Base-by-base conservation (phyloP, 2,888 invertebrate genomes). In the Labia minor region DNA sequence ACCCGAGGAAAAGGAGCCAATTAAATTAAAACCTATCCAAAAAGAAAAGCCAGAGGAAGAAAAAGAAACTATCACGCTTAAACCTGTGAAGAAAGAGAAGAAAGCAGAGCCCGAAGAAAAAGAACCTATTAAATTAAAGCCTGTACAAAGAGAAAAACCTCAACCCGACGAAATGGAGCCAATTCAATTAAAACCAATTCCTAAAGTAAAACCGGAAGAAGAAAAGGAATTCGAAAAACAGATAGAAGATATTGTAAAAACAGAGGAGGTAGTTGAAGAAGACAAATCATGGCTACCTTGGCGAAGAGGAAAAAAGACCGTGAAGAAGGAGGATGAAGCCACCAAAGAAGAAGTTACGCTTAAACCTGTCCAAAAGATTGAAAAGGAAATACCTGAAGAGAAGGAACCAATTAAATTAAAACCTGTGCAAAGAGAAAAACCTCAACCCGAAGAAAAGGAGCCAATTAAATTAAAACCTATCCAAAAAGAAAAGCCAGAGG, bases 401-500 rank as follows among this genome's bases (percentile, higher is more conserved):
- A n/a, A n/a, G n/a, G n/a, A n/a, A n/a, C n/a, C n/a, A n/a, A n/a
- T n/a, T n/a, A n/a, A n/a, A n/a, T n/a, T n/a, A n/a, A n/a, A n/a
- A n/a, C n/a, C n/a, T n/a, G n/a, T n/a, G n/a, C n/a, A n/a, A n/a
- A n/a, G n/a, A n/a, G n/a, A n/a, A n/a, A n/a, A n/a, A n/a, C n/a
- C n/a, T n/a, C n/a, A 69, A 37, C 20, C 76, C 72, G 72, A 75
- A 26, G 78, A 75, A 21, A 75, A 79, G 72, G 77, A 77, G 66
- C 74, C 71, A 68, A 71, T 78, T 63, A 77, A 77, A 10, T 67
- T 74, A 65, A 73, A 75, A 26, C 74, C 76, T 66, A 74, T 76
- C 66, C 69, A 69, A 21, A 71, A 77, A 71, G 73, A 76, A 68
- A 65, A 67, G 21, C 68, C 73, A 75, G 63, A 73, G 73, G 67